These are phyloP conservation scores for Trachelus iudaicus DNA, from an alignment of 2,888 invertebrate genomes.

Conservation along the genomic window DNA sequence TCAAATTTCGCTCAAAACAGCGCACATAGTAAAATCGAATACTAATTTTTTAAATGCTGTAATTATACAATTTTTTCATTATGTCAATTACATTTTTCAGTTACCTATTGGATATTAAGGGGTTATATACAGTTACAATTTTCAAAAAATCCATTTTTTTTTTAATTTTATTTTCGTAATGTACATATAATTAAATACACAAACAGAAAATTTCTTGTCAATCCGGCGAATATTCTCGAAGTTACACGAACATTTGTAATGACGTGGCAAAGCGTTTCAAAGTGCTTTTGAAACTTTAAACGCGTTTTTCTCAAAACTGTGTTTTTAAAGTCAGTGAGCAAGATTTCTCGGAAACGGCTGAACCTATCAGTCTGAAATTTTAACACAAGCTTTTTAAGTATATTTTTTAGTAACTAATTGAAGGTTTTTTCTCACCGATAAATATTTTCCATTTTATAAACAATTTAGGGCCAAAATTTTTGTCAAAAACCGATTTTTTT, in stretches of 20 bases:
- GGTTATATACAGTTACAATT: too few species aligned
- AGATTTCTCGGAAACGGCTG: slow-evolving; percentile 23
- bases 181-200: slow-evolving; percentile 10
- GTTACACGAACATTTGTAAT: slow-evolving; percentile 15
- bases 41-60: too few species aligned
- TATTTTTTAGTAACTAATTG: too few species aligned
- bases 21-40: too few species aligned
- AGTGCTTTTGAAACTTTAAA: slow-evolving; percentile 27
- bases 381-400: too few species aligned
- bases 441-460: slow-evolving; percentile 25
- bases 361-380: slow-evolving; percentile 16
- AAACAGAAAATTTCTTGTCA: slow-evolving; percentile 16
- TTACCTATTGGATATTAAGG: too few species aligned
- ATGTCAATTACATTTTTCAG: too few species aligned
- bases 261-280: too few species aligned
- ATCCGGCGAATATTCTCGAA: slow-evolving; percentile 20
- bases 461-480: slow-evolving; percentile 23
- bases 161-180: too few species aligned
- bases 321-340: slow-evolving; percentile 25
- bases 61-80: too few species aligned
- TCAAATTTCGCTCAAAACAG: too few species aligned
- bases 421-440: slow-evolving; percentile 12
- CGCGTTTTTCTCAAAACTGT: slow-evolving; percentile 27
- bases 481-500: slow-evolving; percentile 19
- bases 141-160: too few species aligned